Conservation (phyloP, 2,888 invertebrate species). For the Ceratothoa steindachneri region DNA sequence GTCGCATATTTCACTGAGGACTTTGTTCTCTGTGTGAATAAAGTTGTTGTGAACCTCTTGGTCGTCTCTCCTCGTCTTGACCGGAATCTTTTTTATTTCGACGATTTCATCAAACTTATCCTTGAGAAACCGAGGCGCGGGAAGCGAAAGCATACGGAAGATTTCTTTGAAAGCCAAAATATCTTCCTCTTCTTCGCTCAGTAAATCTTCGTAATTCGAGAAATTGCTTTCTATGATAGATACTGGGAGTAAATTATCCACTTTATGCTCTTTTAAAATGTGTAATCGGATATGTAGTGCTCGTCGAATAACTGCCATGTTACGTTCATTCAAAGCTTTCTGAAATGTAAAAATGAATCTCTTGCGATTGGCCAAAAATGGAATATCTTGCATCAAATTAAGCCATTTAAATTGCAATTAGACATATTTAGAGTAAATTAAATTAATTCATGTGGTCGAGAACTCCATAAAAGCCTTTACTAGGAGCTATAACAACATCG, state of each 20-base stretch:
- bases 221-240: constrained; percentile 24
- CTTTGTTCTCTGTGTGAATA: constrained; percentile 34
- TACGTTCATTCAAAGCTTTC: no score
- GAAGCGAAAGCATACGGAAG: constrained; percentile 29
- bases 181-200: constrained; percentile 36
- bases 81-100: neutral
- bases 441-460: no score
- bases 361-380: no score
- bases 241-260: neutral
- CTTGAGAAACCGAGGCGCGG: constrained; percentile 2
- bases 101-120: constrained; percentile 2
- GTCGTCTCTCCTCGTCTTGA: neutral
- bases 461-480: no score
- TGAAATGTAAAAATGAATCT: no score
- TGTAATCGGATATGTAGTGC: neutral
- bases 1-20: constrained; percentile 29
- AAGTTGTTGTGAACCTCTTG: constrained; percentile 24
- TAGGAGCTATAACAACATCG: no score
- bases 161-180: constrained; percentile 35
- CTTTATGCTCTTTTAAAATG: neutral
- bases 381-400: no score
- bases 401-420: no score
- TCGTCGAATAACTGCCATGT: no score
- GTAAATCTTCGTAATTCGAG: constrained; percentile 26
- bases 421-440: no score